Base-by-base conservation (phyloP, 2,888 invertebrate genomes). In the Drosophila meridiana region DNA sequence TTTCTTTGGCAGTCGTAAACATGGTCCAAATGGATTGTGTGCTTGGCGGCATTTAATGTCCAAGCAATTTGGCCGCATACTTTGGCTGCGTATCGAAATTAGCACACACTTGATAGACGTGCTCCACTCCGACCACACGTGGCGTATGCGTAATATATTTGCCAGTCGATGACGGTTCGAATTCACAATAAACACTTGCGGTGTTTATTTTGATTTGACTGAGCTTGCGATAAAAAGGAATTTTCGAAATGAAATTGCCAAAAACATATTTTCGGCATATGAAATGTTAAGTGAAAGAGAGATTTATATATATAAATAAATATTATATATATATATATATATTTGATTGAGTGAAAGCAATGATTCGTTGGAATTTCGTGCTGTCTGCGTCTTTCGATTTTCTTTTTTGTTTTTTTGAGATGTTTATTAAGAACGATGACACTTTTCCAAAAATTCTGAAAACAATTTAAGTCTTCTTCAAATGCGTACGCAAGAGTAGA, bases 141-240 rank as follows among this genome's bases (percentile, higher is more conserved):
- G 64, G 76, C 72, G 72, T 72, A 80, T 80, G 56, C 77, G 80
- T 42, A 73, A 79, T 69, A 26, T 36, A 36, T 52, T 40, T 40
- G 56, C 14, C 43, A 36, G 47, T 62, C 82, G 83, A 89, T 86
- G 90, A 87, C 81, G 90, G 86, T 72, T 86, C 86, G 65, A 59
- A 64, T 89, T 87, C 76, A 64, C 75, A 73, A 80, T 89, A 76
- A 88, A 69, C 65, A 50, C 55, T 7, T 32, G n/a, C 28, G 3
- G 5, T 75, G 69, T 84, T 85, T 85, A 73, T 85, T 76, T 72
- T 52, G 50, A 38, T 45, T 45, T 43, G 57, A 2, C 32, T n/a
- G 43, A 3, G 30, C 13, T 60, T 71, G 42, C 40, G 32, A 30
- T 30, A 48, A 48, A 48, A 52, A 26, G 0, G n/a, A 36, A 38